A percentile compares a stretch with the other conserved stretches of the same genome.
phyloP scores from a whole-genome alignment of 2,888 invertebrate genomes.

The Homarus gammarus region DNA sequence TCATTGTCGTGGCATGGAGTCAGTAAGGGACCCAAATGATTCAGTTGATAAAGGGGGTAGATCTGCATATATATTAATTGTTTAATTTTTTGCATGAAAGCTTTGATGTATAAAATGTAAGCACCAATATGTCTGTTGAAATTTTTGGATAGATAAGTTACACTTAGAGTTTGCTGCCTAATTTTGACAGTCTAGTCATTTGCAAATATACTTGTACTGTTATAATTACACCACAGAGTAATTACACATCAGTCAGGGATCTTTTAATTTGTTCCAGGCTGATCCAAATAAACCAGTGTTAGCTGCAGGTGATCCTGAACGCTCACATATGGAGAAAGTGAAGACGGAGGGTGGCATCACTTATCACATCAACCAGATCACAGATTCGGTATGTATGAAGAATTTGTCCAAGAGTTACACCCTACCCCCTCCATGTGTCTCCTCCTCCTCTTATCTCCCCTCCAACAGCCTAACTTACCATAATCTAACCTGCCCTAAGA shows the following conservation, averaged over 20 bases:
- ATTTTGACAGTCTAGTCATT: too few species aligned
- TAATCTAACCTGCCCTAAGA: too few species aligned
- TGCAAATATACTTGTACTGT: neutral
- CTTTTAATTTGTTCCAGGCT: conserved; percentile 77
- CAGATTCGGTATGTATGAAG: conserved; percentile 79
- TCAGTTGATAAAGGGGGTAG: too few species aligned
- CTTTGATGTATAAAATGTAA: too few species aligned
- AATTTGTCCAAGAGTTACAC: neutral
- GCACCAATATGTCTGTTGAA: too few species aligned
- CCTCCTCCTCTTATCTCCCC: neutral
- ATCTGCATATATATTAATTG: too few species aligned
- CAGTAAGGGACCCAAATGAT: conserved; percentile 78
- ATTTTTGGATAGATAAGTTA: too few species aligned
- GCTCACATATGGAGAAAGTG: conserved; percentile 84
- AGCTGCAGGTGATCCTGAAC: conserved; percentile 92
- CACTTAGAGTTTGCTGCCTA: too few species aligned
- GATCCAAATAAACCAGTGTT: conserved; percentile 85
- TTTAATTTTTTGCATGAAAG: too few species aligned
- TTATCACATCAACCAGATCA: conserved; percentile 88
- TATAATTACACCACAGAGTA: neutral
- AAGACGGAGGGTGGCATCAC: conserved; percentile 87
- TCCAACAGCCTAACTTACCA: neutral
- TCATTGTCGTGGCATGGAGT: conserved; percentile 84
- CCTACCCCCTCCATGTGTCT: neutral
- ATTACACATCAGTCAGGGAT: too few species aligned